phyloP scores from a whole-genome alignment of 2,888 invertebrate genomes.

The Pseudanteris insignis region DNA sequence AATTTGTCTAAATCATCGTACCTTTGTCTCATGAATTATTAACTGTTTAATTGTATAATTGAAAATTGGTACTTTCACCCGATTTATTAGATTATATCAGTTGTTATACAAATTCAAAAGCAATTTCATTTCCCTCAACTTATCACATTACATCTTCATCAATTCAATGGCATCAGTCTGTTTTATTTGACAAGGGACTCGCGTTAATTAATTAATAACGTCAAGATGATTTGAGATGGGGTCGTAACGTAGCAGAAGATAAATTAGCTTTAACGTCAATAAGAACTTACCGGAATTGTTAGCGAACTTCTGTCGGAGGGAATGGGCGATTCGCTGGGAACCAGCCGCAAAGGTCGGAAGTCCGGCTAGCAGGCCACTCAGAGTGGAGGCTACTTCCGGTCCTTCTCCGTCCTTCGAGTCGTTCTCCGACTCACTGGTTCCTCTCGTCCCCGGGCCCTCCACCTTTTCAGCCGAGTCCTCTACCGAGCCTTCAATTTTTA shows the following conservation, averaged over 20 bases:
- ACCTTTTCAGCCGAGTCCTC: slow-evolving; percentile 63
- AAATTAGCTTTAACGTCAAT: slow-evolving; percentile 2
- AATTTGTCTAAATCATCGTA: too few relatives aligned
- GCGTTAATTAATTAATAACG: slow-evolving; percentile 23
- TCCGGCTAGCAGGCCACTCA: slow-evolving; percentile 63
- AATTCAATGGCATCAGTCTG: neutral
- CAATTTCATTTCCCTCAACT: slow-evolving; percentile 2
- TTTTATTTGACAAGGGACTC: slow-evolving; percentile 6
- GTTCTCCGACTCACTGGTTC: slow-evolving; percentile 63
- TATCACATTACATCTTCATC: slow-evolving; percentile 1
- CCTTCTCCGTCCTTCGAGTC: slow-evolving; percentile 60
- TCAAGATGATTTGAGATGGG: slow-evolving; percentile 2
- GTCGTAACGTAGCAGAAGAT: slow-evolving; percentile 2
- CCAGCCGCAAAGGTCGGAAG: slow-evolving; percentile 64
- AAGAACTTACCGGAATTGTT: slow-evolving; percentile 62
- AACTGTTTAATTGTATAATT: too few relatives aligned
- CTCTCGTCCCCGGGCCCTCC: slow-evolving; percentile 65
- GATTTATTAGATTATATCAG: too few relatives aligned
- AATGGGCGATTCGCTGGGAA: slow-evolving; percentile 64
- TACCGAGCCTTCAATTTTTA: slow-evolving; percentile 56
- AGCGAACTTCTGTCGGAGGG: slow-evolving; percentile 63
- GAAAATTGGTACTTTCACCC: too few relatives aligned
- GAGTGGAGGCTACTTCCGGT: slow-evolving; percentile 60
- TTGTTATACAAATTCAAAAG: slow-evolving; percentile 5
- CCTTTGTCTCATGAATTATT: too few relatives aligned